These are phyloP conservation scores for Pollenia griseotomentosa DNA, from an alignment of 2,888 invertebrate genomes.

Conservation along the genomic window DNA sequence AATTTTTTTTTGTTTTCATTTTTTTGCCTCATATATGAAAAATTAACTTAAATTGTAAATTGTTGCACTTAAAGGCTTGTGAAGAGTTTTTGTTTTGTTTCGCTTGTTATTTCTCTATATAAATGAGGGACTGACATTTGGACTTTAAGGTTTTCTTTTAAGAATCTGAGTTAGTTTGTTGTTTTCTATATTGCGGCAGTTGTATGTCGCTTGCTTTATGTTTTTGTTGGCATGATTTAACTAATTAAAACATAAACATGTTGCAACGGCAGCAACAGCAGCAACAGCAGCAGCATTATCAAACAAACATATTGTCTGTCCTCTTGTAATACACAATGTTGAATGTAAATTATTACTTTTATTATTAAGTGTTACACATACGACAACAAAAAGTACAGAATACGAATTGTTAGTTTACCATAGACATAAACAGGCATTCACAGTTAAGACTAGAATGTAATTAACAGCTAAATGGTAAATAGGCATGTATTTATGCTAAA, in stretches of 20 bases:
- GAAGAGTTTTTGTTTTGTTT: slow-evolving; percentile 55
- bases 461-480: slow-evolving; percentile 63
- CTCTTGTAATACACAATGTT: slow-evolving; percentile 47
- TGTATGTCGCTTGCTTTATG: slow-evolving; percentile 49
- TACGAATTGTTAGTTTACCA: neutral
- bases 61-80: slow-evolving; percentile 71
- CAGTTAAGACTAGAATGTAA: slow-evolving; percentile 51
- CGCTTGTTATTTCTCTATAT: slow-evolving; percentile 24
- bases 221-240: slow-evolving; percentile 69
- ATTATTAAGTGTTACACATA: slow-evolving; percentile 65
- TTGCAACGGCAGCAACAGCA: slow-evolving; percentile 60
- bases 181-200: slow-evolving; percentile 17
- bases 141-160: slow-evolving; percentile 43
- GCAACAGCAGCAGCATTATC: slow-evolving; percentile 17
- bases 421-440: slow-evolving; percentile 12
- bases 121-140: slow-evolving; percentile 12
- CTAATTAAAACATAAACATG: slow-evolving; percentile 74
- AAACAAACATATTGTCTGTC: slow-evolving; percentile 23
- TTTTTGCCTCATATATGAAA: slow-evolving; percentile 67
- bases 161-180: neutral
- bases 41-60: slow-evolving; percentile 73
- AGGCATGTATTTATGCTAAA: slow-evolving; percentile 24
- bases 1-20: slow-evolving; percentile 13
- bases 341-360: slow-evolving; percentile 67
- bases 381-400: slow-evolving; percentile 1